Evolutionary conservation across 1,140 invertebrate genomes (phyloP).

Genomic region (Solenopsis fugax): DNA sequence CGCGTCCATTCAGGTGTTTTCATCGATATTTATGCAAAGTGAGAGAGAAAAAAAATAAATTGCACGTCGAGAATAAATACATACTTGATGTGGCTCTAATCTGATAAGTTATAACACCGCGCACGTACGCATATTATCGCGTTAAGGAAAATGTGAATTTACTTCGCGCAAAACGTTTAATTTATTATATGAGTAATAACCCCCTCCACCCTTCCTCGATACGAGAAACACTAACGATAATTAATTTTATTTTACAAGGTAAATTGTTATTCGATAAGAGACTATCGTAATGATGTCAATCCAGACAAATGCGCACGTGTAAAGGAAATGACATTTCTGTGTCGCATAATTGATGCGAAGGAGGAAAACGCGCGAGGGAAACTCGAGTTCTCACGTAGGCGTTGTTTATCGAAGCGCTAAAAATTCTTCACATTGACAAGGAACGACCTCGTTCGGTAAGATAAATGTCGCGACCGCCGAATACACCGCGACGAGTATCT

Average conservation of each 20-base stretch:
- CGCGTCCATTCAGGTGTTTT: neutral
- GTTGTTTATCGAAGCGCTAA: conserved; percentile 56
- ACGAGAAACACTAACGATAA: neutral
- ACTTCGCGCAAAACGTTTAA: neutral
- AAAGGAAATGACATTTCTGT: conserved; percentile 34
- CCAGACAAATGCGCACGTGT: neutral
- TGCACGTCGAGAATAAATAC: conserved; percentile 54
- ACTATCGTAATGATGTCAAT: neutral
- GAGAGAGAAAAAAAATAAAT: conserved; percentile 6
- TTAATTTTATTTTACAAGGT: neutral
- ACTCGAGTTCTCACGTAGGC: conserved; percentile 14
- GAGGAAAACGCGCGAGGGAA: conserved; percentile 30
- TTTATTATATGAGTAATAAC: conserved; percentile 12
- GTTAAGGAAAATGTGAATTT: conserved; percentile 14
- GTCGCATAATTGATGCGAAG: conserved; percentile 34
- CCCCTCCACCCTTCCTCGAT: too few relatives aligned
- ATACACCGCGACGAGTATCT: conserved; percentile 31
- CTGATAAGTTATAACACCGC: conserved; percentile 50
- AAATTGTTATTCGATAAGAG: neutral
- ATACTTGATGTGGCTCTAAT: conserved; percentile 61
- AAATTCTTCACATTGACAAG: conserved; percentile 56
- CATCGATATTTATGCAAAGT: conserved; percentile 8
- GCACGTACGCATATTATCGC: neutral
- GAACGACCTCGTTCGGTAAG: conserved; percentile 43
- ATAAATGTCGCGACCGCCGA: conserved; percentile 50